Evolutionary conservation across 2,113 vertebrate genomes (phyloP).

Genomic region (Castor canadensis): DNA sequence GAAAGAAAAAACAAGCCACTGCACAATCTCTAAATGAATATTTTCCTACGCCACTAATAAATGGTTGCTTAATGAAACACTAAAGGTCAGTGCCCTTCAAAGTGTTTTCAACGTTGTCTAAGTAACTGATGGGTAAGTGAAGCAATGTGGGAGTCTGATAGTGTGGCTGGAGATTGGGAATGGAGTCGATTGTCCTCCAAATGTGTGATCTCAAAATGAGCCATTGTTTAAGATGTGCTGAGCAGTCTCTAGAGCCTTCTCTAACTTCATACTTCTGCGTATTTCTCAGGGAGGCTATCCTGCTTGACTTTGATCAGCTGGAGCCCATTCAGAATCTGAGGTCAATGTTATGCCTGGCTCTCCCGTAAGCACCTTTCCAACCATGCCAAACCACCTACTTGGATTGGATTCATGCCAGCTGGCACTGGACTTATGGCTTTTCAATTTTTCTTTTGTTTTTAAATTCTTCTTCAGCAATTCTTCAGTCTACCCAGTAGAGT

Average conservation of each 20-base stretch:
- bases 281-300: not conserved
- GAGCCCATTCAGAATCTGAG: not conserved
- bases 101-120: not conserved
- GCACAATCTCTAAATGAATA: not conserved
- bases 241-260: not conserved
- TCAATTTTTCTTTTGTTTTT: not conserved
- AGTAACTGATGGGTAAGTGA: not conserved
- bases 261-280: too few relatives aligned
- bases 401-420: not conserved
- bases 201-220: not conserved
- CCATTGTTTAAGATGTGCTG: not conserved
- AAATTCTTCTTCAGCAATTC: not conserved
- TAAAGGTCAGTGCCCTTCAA: not conserved
- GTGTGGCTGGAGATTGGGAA: not conserved
- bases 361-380: not conserved
- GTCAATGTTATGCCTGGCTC: not conserved
- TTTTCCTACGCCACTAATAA: not conserved
- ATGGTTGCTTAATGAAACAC: not conserved
- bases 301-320: not conserved
- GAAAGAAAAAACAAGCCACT: not conserved
- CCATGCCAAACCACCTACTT: not conserved
- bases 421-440: not conserved
- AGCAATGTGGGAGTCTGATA: not conserved
- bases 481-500: not conserved
- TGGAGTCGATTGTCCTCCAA: not conserved